Base-by-base conservation (phyloP, 1,140 invertebrate genomes). In the Lanistes nyassanus region DNA sequence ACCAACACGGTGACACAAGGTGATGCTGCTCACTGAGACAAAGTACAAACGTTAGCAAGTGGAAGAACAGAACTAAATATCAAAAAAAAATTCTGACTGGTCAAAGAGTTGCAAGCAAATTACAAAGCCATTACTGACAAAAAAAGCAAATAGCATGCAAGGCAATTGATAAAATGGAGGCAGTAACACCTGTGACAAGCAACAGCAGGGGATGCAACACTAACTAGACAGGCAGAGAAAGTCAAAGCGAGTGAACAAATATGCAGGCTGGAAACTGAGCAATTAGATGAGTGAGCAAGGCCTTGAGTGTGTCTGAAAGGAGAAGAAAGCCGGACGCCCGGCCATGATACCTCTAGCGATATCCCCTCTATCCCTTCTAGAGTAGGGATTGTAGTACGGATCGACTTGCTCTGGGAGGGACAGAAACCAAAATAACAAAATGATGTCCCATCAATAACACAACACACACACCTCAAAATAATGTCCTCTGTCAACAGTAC, bases 291-390 rank as follows among this genome's bases (percentile, higher is more conserved):
- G 60, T 53, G 23, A 47, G 64, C 60, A 74, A 74, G 51, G 60
- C 60, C 60, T 74, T 36, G 26, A 42, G 36, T 42, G 72, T 36
- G 64, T 65, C 55, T 67, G 64, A 67, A 39, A 75, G 36, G 70
- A 72, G 70, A 72, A 62, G 29, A 42, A 42, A 60, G 29, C 56
- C n/a, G 29, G 56, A 11, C 11, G 13, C 29, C 29, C 13, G 56
- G 13, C 3, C 9, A 19, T 11, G 23, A 76, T 79, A 79, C 78
- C 78, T 79, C 78, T 77, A 68, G 55, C 51, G 34, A 80, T 68
- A 77, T 80, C 79, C 11, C 79, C 79, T 73, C 79, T 75, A 69
- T 79, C 80, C 71, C 78, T 65, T 77, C 76, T 69, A 75, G 75
- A 71, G 66, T 71, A 79, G 74, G 64, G 62, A 36, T 73, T 66